Base-by-base conservation (phyloP, 2,888 invertebrate genomes). In the Drosophila conformis region DNA sequence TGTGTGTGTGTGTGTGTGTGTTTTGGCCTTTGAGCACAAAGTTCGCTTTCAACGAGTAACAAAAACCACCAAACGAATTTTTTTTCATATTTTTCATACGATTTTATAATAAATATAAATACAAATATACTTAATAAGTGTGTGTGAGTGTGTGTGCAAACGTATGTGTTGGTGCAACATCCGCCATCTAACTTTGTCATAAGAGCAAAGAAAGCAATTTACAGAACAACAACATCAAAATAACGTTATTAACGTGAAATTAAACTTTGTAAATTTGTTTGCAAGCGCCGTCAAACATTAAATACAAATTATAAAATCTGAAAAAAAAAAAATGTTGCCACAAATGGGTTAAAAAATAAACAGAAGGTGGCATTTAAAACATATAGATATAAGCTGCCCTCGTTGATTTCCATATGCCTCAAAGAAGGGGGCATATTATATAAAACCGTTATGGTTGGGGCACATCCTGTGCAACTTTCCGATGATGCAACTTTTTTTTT, bases 221-320 rank as follows among this genome's bases (percentile, higher is more conserved):
- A 56, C 63, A 76, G 68, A 58, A 38, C 18, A 40, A 53, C 40
- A 54, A 54, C 53, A 61, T 49, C 25, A 73, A 82, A 75, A 78
- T 73, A 72, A 82, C 80, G 83, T 90, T 88, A 90, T 90, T 87
- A 83, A 88, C 85, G 87, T 82, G 40, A 85, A 87, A 90, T 88
- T 88, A 80, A 90, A 88, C 88, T 88, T 88, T 76, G 64, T 56
- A 76, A 90, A 85, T 73, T 71, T 75, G 72, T 83, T 82, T 75
- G 62, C 40, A 56, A 61, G 35, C 51, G 51, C 68, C 38, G 65
- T 15, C 54, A 70, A 59, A 77, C 54, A 42, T 63, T 42, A 46
- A 68, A 38, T 18, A 27, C 18, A 51, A 53, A 65, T 36, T n/a
- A 48, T 15, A 51, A 49, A 36, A 59, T 40, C 33, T 36, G 68